Evolutionary conservation across 2,888 invertebrate genomes (phyloP).

Genomic region (Fragum sueziense): DNA sequence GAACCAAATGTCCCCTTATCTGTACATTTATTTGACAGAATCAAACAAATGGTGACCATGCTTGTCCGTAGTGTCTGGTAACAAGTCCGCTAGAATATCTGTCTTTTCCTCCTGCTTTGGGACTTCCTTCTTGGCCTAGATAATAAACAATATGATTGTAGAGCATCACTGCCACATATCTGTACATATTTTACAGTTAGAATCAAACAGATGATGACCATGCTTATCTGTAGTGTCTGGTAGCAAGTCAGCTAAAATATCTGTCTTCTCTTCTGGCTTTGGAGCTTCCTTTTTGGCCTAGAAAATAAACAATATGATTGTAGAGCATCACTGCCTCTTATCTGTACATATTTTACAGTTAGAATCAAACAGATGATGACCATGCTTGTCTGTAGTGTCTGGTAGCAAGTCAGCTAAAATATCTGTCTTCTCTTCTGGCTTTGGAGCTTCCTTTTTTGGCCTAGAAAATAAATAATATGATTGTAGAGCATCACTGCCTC

Average conservation of each 20-base stretch:
- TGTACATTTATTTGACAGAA: slow-evolving; percentile 83
- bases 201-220: slow-evolving; percentile 83
- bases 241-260: slow-evolving; percentile 46
- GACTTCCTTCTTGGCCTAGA: slow-evolving; percentile 41
- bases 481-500: no score
- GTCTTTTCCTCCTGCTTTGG: slow-evolving; percentile 36
- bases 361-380: slow-evolving; percentile 83
- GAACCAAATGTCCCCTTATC: no score
- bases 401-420: slow-evolving; percentile 51
- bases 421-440: slow-evolving; percentile 40
- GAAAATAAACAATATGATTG: no score
- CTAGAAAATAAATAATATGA: slow-evolving; percentile 3
- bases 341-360: slow-evolving; percentile 84
- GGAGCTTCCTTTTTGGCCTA: slow-evolving; percentile 37
- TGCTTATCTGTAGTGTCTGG: slow-evolving; percentile 82
- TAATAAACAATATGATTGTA: no score
- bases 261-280: slow-evolving; percentile 39
- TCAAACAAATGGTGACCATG: slow-evolving; percentile 83
- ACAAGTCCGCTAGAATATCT: slow-evolving; percentile 40
- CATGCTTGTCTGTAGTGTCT: slow-evolving; percentile 82
- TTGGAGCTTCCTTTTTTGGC: slow-evolving; percentile 37
- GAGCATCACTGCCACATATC: no score
- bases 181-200: slow-evolving; percentile 84
- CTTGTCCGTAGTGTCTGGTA: slow-evolving; percentile 81
- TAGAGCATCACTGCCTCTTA: no score